Evolutionary conservation across 2,113 vertebrate genomes (phyloP).

Genomic region (Chamaetylas fuelleborni): DNA sequence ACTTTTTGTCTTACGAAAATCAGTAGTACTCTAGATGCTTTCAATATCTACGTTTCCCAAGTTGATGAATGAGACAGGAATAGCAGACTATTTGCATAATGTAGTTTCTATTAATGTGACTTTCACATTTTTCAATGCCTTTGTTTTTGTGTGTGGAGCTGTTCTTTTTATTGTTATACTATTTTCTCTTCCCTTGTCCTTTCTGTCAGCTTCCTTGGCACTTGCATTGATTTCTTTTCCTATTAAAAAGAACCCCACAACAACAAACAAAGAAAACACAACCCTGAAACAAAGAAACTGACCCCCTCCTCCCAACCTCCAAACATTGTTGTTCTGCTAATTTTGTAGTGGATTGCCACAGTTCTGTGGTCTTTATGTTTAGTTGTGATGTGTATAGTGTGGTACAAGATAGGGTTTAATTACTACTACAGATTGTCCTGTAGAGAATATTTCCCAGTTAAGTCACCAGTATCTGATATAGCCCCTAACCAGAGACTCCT

Average conservation of each 20-base stretch:
- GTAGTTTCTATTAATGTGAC: background rate
- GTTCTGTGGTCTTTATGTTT: background rate
- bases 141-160: background rate
- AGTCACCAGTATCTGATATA: background rate
- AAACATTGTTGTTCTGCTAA: background rate
- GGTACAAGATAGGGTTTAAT: background rate
- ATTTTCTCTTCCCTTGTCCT: background rate
- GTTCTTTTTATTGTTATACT: background rate
- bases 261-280: background rate
- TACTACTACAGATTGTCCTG: background rate
- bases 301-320: too few species aligned
- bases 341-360: background rate
- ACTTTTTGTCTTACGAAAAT: background rate
- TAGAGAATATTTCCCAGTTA: background rate
- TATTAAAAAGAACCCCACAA: background rate
- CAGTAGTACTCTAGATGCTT: background rate
- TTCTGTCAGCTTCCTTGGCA: background rate
- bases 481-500: background rate
- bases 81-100: background rate
- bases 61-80: background rate
- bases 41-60: background rate
- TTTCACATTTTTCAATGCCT: background rate
- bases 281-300: background rate
- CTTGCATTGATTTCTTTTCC: background rate
- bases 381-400: background rate